Evolutionary conservation across 2,113 vertebrate species (phyloP), one percentile per base, ranked within the genome.

Genomic region (Herpetotheres cachinnans): DNA sequence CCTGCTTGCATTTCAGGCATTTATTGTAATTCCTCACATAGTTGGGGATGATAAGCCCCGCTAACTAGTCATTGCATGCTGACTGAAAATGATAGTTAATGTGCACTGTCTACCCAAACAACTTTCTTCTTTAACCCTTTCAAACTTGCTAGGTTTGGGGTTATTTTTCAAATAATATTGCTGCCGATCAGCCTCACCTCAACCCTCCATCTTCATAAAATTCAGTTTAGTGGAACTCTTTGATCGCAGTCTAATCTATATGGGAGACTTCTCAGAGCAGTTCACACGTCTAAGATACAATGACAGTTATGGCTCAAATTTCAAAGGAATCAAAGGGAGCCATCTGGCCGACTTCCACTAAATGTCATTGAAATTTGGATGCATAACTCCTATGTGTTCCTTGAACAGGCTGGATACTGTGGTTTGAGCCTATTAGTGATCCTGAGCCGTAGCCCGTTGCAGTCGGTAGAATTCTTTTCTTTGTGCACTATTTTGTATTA

Each of bases 1-100:
- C 84, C 66, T 97, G 92, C 92, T 94, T 97, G 80, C 90, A 95
- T 97, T 97, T 97, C 90, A 95, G 89, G 90, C 97, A 96, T 97
- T 97, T 91, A 79, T 95, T 97, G 89, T 94, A 95, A 97, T 96
- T 97, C 94, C 65, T 97, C 62, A 66, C 91, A 96, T 94, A 93
- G 96, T 93, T 96, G 79, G 82, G 82, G 83, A 90, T 97, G 94
- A 97, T 96, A 97, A 98, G 93, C 91, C 83, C 93, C 4, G n/a
- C 82, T 95, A 96, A 95, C 96, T 83, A 96, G 96, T 96, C 89
- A 47, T 94, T 95, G 94, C 67, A 89, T 86, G 89, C 95, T 96
- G 93, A 65, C 90, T 95, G 95, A 95, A 96, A 97, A 90, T 89
- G 90, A 93, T 95, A 88, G 87, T 96, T 97, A 95, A 95, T 82